These are phyloP conservation scores for Hemicordylus capensis DNA, from an alignment of 2,113 vertebrate species.

Conservation along the genomic window DNA sequence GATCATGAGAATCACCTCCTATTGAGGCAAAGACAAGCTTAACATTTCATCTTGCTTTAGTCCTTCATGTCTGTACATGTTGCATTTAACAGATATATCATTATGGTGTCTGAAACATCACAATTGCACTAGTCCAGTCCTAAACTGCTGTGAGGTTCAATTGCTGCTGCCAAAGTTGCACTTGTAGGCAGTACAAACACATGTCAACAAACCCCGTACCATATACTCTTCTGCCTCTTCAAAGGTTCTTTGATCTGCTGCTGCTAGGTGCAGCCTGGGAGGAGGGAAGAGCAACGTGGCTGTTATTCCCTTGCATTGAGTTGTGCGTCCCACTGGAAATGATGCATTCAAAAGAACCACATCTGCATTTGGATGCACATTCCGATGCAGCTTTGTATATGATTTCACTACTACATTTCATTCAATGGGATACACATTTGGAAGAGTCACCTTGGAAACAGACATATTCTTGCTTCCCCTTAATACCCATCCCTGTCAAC, in stretches of 20 bases:
- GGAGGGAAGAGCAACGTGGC: not conserved
- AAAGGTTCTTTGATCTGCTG: not conserved
- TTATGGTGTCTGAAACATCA: not conserved
- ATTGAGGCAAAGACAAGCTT: too few relatives aligned
- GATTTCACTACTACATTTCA: too few relatives aligned
- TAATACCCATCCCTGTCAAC: not conserved
- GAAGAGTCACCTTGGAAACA: not conserved
- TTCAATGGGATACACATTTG: too few relatives aligned
- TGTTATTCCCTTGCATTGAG: not conserved
- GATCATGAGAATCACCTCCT: too few relatives aligned
- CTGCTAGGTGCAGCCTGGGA: not conserved
- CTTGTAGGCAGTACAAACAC: not conserved
- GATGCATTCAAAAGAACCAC: not conserved
- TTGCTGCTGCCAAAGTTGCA: not conserved
- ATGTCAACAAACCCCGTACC: not conserved
- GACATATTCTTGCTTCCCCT: not conserved
- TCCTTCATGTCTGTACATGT: not conserved
- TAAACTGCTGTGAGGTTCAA: not conserved
- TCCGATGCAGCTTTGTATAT: too few relatives aligned
- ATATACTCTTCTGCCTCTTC: accelerated
- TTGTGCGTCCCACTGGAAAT: not conserved
- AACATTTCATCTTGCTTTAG: too few relatives aligned
- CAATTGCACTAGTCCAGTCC: not conserved
- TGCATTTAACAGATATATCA: not conserved
- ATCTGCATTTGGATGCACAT: not conserved